A percentile compares a stretch with the other conserved stretches of the same genome.
These are phyloP conservation scores for Mechanitis mazaeus DNA, from an alignment of 2,888 invertebrate genomes.

Conservation along the genomic window DNA sequence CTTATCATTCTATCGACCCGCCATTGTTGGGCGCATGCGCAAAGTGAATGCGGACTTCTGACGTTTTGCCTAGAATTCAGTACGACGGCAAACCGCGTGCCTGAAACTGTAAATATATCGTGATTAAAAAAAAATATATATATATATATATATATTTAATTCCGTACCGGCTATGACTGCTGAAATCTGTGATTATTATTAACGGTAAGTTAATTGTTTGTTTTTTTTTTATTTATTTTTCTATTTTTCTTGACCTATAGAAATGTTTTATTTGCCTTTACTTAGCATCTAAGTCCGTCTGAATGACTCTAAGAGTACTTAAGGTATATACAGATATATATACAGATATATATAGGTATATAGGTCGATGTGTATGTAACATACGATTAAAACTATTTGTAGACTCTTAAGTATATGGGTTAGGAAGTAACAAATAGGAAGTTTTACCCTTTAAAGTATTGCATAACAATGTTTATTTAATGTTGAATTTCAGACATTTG, in stretches of 20 bases:
- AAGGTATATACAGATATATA: too few relatives aligned
- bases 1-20: slow-evolving; percentile 67
- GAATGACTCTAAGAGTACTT: too few relatives aligned
- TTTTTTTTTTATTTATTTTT: neutral
- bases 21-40: slow-evolving; percentile 53
- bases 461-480: too few relatives aligned
- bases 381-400: too few relatives aligned
- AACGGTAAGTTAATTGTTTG: neutral
- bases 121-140: neutral
- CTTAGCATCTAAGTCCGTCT: too few relatives aligned
- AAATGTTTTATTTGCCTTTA: neutral
- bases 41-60: slow-evolving; percentile 63
- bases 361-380: too few relatives aligned
- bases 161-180: neutral
- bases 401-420: too few relatives aligned
- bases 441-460: too few relatives aligned
- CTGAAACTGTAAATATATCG: slow-evolving; percentile 52
- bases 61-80: slow-evolving; percentile 53
- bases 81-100: slow-evolving; percentile 47
- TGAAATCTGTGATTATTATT: slow-evolving; percentile 3
- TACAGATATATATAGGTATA: too few relatives aligned
- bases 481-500: too few relatives aligned
- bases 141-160: neutral
- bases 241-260: neutral
- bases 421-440: too few relatives aligned